Conservation (phyloP, 2,113 vertebrate species). For the Oryzias javanicus region DNA sequence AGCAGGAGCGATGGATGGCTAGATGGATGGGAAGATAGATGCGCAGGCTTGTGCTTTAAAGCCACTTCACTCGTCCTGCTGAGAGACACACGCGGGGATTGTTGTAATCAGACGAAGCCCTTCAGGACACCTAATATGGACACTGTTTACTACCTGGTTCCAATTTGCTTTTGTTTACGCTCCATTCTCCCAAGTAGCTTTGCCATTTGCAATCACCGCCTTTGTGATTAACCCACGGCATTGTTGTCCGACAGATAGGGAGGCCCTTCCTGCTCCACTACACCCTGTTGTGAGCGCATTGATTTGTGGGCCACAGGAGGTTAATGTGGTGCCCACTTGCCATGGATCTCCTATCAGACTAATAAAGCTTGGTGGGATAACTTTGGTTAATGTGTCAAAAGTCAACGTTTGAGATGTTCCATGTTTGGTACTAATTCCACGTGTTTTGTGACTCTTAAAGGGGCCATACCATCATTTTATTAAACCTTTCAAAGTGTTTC, state of each 20-base stretch:
- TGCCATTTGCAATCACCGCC: constrained; percentile 51
- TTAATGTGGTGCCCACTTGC: constrained; percentile 42
- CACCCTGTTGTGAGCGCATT: constrained; percentile 53
- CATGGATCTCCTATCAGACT: constrained; percentile 66
- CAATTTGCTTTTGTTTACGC: constrained; percentile 65
- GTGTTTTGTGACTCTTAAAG: constrained; percentile 26
- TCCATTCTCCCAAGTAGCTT: constrained; percentile 56
- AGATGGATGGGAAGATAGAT: constrained; percentile 51
- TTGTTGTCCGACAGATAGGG: constrained; percentile 27
- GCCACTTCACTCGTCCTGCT: constrained; percentile 62
- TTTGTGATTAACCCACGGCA: constrained; percentile 61
- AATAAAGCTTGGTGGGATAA: constrained; percentile 62
- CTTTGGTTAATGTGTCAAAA: constrained; percentile 49
- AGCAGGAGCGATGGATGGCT: constrained; percentile 51
- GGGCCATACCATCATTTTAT: constrained; percentile 6
- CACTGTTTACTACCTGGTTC: constrained; percentile 60
- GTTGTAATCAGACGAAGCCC: constrained; percentile 67
- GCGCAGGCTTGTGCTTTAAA: constrained; percentile 61
- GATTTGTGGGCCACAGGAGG: constrained; percentile 58
- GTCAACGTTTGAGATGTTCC: constrained; percentile 39
- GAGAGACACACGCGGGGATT: constrained; percentile 54
- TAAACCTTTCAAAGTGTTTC: too few species aligned
- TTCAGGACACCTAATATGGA: constrained; percentile 47
- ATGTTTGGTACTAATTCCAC: constrained; percentile 13
- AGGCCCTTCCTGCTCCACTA: constrained; percentile 30